Evolutionary conservation across 2,113 vertebrate species (phyloP), one percentile per base, ranked within the genome.

Genomic region (Dicrurus megarhynchus): DNA sequence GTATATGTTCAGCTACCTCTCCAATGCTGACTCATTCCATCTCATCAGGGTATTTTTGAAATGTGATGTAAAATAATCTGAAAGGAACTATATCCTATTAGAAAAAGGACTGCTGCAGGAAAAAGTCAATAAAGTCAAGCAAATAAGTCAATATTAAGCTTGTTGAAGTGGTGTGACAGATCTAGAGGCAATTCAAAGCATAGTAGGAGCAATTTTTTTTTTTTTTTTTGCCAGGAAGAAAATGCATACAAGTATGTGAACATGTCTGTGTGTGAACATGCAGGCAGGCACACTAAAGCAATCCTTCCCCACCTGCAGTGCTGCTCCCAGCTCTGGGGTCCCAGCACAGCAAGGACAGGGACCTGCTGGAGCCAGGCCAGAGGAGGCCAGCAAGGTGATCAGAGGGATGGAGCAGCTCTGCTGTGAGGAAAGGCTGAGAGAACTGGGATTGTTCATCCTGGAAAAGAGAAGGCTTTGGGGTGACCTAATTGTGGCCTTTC

Each of bases 381-480:
- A 68, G 53, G 3, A 68, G 24, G 20, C 13, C 52, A 75, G 24
- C 39, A 4, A 41, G 28, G 4, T 1, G 7, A 82, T 21, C 46
- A 60, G 24, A 53, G 59, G 35, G 37, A 11, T 81, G 68, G 68
- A 74, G 39, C 52, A 74, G 33, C n/a, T 83, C 55, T 75, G 20
- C 87, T 19, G 0, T 0, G 46, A 39, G 61, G 5, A 47, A 60
- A 60, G 16, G 24, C 30, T 75, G 46, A 1, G n/a, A 47, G 6
- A 61, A 3, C 0, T 41, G 24, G n/a, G 14, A 4, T 30, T 61
- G 20, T 27, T 55, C 39, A 11, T 13, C 0, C 3, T 53, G 28
- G 46, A 21, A 3, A 0, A 46, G 28, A 52, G 3, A 12, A 35
- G 16, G 5, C 2, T 47, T 0, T 32, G 6, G 20, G 2, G 2